A percentile compares a stretch with the other conserved stretches of the same genome.
These are phyloP conservation scores for Ephestia elutella DNA, from an alignment of 1,140 invertebrate genomes.

Conservation along the genomic window DNA sequence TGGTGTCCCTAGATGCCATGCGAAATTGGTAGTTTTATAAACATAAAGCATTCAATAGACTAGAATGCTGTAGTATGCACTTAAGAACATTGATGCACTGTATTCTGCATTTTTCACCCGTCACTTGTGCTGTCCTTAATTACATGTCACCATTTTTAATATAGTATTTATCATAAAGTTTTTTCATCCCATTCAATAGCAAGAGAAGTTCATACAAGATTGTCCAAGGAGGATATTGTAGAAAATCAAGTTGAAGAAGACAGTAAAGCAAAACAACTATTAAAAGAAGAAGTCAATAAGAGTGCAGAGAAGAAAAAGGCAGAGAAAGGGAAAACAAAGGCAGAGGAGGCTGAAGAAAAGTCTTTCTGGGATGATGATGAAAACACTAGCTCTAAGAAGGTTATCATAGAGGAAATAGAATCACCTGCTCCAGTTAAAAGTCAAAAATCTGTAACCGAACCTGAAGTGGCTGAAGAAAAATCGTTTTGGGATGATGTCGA, in stretches of 20 bases:
- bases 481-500: conserved; percentile 33
- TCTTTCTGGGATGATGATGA: conserved; percentile 58
- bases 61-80: conserved; percentile 53
- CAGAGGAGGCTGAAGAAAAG: conserved; percentile 52
- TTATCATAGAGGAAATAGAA: conserved; percentile 27
- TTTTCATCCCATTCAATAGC: conserved; percentile 68
- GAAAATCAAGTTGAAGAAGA: conserved; percentile 56
- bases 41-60: conserved; percentile 57
- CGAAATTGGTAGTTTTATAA: conserved; percentile 27
- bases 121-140: conserved; percentile 52
- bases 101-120: conserved; percentile 36
- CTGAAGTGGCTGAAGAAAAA: conserved; percentile 46
- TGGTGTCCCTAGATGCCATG: conserved; percentile 40
- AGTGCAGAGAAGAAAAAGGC: conserved; percentile 33
- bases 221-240: conserved; percentile 56
- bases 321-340: conserved; percentile 47
- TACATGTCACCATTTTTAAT: conserved; percentile 36
- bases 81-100: conserved; percentile 34
- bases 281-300: conserved; percentile 33
- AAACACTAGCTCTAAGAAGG: conserved; percentile 26
- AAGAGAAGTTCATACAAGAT: conserved; percentile 68
- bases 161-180: conserved; percentile 45
- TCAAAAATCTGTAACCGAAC: conserved; percentile 29
- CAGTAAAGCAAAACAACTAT: conserved; percentile 29
- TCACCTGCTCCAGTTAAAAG: conserved; percentile 18